Evolutionary conservation across 2,113 vertebrate species (phyloP).

Genomic region (Siphamia tubifer): DNA sequence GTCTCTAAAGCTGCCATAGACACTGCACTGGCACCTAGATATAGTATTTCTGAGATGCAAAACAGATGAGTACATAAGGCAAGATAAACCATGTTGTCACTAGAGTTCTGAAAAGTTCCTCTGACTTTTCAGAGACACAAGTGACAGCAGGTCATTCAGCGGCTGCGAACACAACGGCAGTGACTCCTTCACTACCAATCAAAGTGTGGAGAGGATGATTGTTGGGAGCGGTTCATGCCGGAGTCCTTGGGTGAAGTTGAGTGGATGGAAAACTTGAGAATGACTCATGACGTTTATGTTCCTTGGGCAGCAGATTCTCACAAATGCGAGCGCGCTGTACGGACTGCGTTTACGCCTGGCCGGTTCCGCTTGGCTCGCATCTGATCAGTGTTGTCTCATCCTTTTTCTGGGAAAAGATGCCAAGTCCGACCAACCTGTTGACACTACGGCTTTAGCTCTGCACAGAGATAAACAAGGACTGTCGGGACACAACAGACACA

Average conservation of each 20-base stretch:
- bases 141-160: constrained; percentile 42
- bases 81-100: not conserved
- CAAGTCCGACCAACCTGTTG: constrained; percentile 35
- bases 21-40: no score
- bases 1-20: no score
- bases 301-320: constrained; percentile 9
- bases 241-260: constrained; percentile 7
- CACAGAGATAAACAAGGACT: not conserved
- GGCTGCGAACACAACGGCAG: constrained; percentile 23
- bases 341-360: constrained; percentile 8
- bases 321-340: constrained; percentile 9
- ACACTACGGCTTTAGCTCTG: constrained; percentile 14
- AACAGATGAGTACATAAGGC: not conserved
- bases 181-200: constrained; percentile 26
- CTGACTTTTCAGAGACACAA: constrained; percentile 7
- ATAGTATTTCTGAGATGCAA: no score
- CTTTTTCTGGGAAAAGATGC: constrained; percentile 15
- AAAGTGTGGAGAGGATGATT: constrained; percentile 19
- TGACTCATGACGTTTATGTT: constrained; percentile 30
- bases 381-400: constrained; percentile 11
- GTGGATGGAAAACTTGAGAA: constrained; percentile 37
- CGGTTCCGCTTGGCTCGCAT: constrained; percentile 6
- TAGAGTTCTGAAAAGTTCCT: not conserved
- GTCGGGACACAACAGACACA: not conserved
- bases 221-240: not conserved